Evolutionary conservation across 2,113 vertebrate species (phyloP).

Genomic region (Ahaetulla prasina): DNA sequence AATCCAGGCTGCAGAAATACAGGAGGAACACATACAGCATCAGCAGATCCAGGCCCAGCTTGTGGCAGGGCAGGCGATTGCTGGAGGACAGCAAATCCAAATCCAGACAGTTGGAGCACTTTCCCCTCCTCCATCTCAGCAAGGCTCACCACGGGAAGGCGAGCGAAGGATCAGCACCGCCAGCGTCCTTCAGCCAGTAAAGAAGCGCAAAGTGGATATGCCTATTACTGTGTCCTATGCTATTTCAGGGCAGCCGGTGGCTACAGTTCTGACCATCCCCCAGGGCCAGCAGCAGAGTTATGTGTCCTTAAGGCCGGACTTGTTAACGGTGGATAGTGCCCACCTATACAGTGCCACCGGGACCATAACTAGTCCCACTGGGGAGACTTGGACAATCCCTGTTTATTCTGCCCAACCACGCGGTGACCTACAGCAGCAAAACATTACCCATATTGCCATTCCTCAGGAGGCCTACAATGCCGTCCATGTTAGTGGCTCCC

Average conservation of each 20-base stretch:
- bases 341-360: conserved; percentile 96
- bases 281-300: conserved; percentile 97
- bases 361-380: conserved; percentile 96
- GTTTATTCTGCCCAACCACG: conserved; percentile 88
- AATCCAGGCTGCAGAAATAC: conserved; percentile 89
- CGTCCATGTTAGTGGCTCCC: conserved; percentile 85
- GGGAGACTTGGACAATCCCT: conserved; percentile 99
- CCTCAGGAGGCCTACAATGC: conserved; percentile 95
- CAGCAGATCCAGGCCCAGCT: conserved; percentile 97
- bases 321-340: conserved; percentile 96
- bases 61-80: conserved; percentile 83
- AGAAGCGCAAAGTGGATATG: conserved; percentile 98
- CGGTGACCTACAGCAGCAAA: conserved; percentile 90
- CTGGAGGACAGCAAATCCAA: conserved; percentile 92
- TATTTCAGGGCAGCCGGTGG: conserved; percentile 93
- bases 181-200: conserved; percentile 93
- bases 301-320: conserved; percentile 91
- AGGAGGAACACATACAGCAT: conserved; percentile 90
- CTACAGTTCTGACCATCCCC: conserved; percentile 94
- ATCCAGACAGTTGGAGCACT: conserved; percentile 92
- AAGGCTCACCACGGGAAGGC: conserved; percentile 86
- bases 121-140: conserved; percentile 81
- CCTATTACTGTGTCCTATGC: conserved; percentile 94
- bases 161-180: conserved; percentile 82
- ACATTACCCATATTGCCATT: conserved; percentile 95